phyloP scores from a whole-genome alignment of 2,113 vertebrate species.

The Microcebus ravelobensis region DNA sequence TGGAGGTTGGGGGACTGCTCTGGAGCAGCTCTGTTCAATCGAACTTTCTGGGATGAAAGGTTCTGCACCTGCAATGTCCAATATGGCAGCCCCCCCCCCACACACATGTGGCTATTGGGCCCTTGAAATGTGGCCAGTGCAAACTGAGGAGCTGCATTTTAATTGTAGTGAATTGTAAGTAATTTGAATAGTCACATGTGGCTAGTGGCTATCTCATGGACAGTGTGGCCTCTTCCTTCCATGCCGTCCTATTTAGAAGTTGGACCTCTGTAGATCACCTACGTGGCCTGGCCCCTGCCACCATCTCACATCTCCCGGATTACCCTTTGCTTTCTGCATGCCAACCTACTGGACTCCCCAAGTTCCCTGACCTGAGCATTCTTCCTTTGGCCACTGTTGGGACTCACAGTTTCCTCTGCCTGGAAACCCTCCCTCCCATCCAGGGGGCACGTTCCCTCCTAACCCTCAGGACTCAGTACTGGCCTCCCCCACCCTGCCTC shows the following conservation, averaged over 20 bases:
- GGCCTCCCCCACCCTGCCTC: rapidly evolving
- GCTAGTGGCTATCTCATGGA: too few relatives aligned
- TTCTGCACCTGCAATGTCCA: background rate
- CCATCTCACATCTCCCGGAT: too few relatives aligned
- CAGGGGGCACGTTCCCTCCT: rapidly evolving
- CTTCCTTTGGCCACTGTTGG: background rate
- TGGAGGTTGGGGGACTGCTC: background rate
- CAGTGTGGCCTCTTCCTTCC: background rate
- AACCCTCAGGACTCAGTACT: background rate
- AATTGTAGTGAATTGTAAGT: background rate
- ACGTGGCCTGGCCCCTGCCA: rapidly evolving
- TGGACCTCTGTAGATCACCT: background rate
- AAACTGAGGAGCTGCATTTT: background rate
- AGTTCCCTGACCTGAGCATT: background rate
- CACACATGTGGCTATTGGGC: background rate
- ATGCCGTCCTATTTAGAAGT: rapidly evolving
- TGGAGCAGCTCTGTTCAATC: rapidly evolving
- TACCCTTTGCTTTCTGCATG: too few relatives aligned
- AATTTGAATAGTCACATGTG: background rate
- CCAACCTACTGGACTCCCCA: background rate
- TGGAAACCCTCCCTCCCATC: background rate
- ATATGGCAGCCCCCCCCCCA: background rate
- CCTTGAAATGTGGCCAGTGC: background rate
- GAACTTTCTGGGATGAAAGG: background rate
- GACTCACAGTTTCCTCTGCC: background rate